Percentiles rank a stretch among this genome's conserved stretches.
Evolutionary conservation across 2,888 invertebrate genomes (phyloP).

Genomic region (Tetragonisca angustula): DNA sequence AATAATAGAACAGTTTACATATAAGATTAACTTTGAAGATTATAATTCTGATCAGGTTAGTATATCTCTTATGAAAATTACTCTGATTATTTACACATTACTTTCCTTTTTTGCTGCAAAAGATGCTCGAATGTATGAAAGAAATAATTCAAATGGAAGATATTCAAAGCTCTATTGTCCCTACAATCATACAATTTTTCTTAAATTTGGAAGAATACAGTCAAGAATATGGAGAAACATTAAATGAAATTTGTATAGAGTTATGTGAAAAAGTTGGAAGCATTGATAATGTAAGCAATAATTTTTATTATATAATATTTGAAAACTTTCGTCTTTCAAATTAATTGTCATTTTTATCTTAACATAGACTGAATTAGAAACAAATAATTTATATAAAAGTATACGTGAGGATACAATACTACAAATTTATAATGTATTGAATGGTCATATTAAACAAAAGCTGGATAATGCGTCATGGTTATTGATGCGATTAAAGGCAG

Average conservation of each 20-base stretch:
- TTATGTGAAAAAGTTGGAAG: constrained; percentile 83
- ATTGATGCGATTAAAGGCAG: constrained; percentile 78
- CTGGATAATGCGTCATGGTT: constrained; percentile 77
- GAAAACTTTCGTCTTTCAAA: not conserved
- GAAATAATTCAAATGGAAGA: constrained; percentile 68
- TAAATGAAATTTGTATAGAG: constrained; percentile 83
- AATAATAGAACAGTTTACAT: constrained; percentile 73
- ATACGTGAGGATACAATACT: constrained; percentile 79
- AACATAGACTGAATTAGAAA: constrained; percentile 59
- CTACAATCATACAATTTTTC: constrained; percentile 73
- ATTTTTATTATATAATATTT: not conserved
- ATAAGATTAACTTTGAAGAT: constrained; percentile 73
- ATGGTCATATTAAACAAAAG: constrained; percentile 81
- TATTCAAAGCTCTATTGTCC: constrained; percentile 63
- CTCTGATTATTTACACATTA: not conserved
- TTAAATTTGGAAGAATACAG: constrained; percentile 76
- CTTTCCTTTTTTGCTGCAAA: not conserved
- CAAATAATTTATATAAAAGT: constrained; percentile 76
- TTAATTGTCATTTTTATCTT: not conserved
- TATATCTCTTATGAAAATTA: not conserved
- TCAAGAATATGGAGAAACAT: constrained; percentile 70
- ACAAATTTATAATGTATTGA: constrained; percentile 81
- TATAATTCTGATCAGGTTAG: constrained; percentile 36
- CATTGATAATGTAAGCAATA: constrained; percentile 82
- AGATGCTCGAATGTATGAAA: constrained; percentile 74